These are phyloP conservation scores for Nixonia krombeini DNA, from an alignment of 1,140 invertebrate genomes.

Conservation along the genomic window DNA sequence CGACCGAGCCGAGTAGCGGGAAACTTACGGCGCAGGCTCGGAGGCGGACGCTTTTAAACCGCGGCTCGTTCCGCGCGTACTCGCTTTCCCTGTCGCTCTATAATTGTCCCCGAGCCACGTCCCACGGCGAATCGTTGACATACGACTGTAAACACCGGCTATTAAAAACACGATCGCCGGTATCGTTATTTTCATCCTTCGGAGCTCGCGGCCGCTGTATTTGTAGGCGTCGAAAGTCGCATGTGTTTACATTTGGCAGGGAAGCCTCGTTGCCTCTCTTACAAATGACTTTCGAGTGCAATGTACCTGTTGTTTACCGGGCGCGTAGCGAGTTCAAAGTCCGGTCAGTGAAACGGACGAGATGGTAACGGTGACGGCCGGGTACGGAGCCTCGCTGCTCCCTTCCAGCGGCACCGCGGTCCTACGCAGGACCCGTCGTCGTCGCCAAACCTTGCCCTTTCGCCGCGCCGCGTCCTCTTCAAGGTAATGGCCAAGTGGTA, in stretches of 20 bases:
- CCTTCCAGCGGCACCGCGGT: slow-evolving; percentile 5
- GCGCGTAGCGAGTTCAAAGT: slow-evolving; percentile 49
- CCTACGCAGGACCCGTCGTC: neutral
- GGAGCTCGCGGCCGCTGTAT: neutral
- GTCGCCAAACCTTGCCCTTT: slow-evolving; percentile 13
- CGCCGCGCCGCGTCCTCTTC: slow-evolving; percentile 33
- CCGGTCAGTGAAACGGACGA: slow-evolving; percentile 50
- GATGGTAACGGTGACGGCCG: slow-evolving; percentile 52
- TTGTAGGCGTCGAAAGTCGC: slow-evolving; percentile 2
- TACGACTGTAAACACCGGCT: neutral
- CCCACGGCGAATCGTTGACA: too few species aligned
- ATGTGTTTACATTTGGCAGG: neutral
- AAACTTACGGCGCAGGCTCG: too few species aligned
- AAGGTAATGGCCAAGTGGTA: slow-evolving; percentile 46
- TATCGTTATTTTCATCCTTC: neutral
- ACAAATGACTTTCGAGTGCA: slow-evolving; percentile 48
- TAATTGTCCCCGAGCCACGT: too few species aligned
- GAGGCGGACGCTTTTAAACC: too few species aligned
- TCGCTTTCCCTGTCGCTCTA: too few species aligned
- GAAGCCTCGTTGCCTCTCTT: too few species aligned
- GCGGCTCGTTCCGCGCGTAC: too few species aligned
- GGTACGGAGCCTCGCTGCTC: too few species aligned
- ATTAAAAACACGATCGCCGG: neutral
- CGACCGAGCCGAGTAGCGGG: neutral
- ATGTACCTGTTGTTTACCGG: slow-evolving; percentile 52